A percentile compares a stretch with the other conserved stretches of the same genome.
phyloP scores from a whole-genome alignment of 1,140 invertebrate species.

The Pogonomyrmex barbatus region DNA sequence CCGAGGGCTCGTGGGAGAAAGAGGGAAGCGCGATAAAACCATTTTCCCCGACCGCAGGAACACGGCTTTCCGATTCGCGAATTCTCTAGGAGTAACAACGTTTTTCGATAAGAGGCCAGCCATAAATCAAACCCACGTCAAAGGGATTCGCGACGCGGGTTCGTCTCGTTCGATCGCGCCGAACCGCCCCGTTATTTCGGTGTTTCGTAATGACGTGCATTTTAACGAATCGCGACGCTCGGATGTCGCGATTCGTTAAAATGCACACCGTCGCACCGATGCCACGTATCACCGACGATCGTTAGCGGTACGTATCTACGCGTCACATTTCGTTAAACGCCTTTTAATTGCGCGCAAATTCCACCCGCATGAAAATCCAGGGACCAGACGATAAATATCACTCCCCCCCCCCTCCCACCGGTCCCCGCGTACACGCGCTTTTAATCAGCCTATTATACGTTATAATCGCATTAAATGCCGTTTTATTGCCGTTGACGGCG shows the following conservation, averaged over 20 bases:
- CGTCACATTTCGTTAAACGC: slow-evolving; percentile 48
- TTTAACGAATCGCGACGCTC: neutral
- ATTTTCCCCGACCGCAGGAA: slow-evolving; percentile 12
- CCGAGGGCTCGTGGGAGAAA: neutral
- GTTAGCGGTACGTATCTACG: slow-evolving; percentile 45
- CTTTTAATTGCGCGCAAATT: slow-evolving; percentile 59
- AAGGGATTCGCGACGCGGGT: slow-evolving; percentile 35
- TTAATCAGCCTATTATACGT: slow-evolving; percentile 41
- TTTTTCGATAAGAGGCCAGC: slow-evolving; percentile 48
- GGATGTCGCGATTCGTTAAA: slow-evolving; percentile 54
- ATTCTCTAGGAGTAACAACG: slow-evolving; percentile 50
- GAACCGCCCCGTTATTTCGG: neutral
- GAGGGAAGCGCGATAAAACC: neutral
- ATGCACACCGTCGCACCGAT: slow-evolving; percentile 38
- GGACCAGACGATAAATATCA: slow-evolving; percentile 56
- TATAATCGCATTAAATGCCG: slow-evolving; percentile 29
- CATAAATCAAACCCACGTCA: slow-evolving; percentile 49
- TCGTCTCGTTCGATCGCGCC: slow-evolving; percentile 31
- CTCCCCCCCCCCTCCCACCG: neutral
- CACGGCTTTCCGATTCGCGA: slow-evolving; percentile 54
- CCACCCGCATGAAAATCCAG: slow-evolving; percentile 42
- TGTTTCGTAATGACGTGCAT: slow-evolving; percentile 36
- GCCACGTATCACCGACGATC: slow-evolving; percentile 45
- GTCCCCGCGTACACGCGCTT: neutral
- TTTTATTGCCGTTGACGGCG: neutral